Evolutionary conservation across 2,888 invertebrate genomes (phyloP), one percentile per base, ranked within the genome.

Genomic region (Sminthurides aquaticus): DNA sequence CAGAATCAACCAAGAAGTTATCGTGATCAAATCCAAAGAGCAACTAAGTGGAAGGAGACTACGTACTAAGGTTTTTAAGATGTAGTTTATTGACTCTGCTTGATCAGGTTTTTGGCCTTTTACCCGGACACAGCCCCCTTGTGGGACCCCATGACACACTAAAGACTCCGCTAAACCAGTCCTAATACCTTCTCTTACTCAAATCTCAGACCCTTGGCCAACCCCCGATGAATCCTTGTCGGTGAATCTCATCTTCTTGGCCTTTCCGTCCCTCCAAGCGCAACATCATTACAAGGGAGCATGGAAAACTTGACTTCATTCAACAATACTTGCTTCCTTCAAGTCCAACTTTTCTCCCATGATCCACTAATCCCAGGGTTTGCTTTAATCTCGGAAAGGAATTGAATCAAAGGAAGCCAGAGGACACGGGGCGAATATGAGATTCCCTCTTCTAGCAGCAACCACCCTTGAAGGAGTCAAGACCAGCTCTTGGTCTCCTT

Each of bases 11-110:
- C 26, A 63, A 68, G 64, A 55, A 72, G 70, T 67, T 66, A 65
- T 67, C 67, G 64, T 66, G 68, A 65, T 66, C 67, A 68, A 69
- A 67, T 69, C 70, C 67, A 66, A 66, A 66, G 67, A 70, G 68
- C 71, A 70, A 74, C 72, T 74, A 72, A 69, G 68, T 54, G 57
- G 62, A 66, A 69, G 70, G 73, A 74, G 73, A 71, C 71, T 73
- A 70, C 69, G 71, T 71, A 74, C 74, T 74, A 73, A 73, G 73
- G 74, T 74, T 74, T 74, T 73, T 73, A 74, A 74, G 71, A 74
- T 73, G 73, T 71, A 71, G 74, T 72, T 74, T 74, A 69, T 73
- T 74, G 74, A 74, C 74, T 73, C 71, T 71, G 65, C 67, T 67
- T 61, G 67, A 70, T 69, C 73, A 73, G 70, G 74, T 73, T 71